A percentile compares a stretch with the other conserved stretches of the same genome.
phyloP scores from a whole-genome alignment of 2,888 invertebrate species.

The Nipponacmea schrenckii region DNA sequence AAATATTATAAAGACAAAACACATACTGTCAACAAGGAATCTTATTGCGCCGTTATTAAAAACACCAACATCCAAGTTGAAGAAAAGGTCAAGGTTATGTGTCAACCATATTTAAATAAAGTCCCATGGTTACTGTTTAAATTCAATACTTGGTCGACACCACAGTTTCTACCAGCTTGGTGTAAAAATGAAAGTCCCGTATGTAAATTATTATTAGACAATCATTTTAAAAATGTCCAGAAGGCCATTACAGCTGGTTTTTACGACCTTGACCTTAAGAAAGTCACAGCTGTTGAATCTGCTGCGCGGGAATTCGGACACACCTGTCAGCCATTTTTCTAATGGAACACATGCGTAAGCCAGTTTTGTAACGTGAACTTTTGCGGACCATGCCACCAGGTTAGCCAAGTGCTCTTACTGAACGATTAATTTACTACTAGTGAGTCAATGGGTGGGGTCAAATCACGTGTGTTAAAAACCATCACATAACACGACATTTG shows the following conservation, averaged over 20 bases:
- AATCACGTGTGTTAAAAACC: too few species aligned
- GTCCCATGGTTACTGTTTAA: not conserved
- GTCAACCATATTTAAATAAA: not conserved
- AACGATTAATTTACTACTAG: too few species aligned
- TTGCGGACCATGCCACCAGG: too few species aligned
- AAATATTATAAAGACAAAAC: not conserved
- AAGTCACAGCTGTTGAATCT: not conserved
- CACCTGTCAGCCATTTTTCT: not conserved
- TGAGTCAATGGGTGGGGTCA: too few species aligned
- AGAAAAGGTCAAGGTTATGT: not conserved
- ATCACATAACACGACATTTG: too few species aligned
- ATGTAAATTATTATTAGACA: not conserved
- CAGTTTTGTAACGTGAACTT: too few species aligned
- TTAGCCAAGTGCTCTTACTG: too few species aligned
- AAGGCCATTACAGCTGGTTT: not conserved
- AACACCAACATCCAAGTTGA: not conserved
- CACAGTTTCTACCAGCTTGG: not conserved
- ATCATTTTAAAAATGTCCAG: not conserved
- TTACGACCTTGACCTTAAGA: not conserved
- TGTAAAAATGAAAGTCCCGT: not conserved
- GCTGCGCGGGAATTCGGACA: not conserved
- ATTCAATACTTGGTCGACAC: not conserved
- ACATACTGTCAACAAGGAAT: not conserved
- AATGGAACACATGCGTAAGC: too few species aligned
- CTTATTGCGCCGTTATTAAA: not conserved